Conservation (phyloP, 2,113 vertebrate genomes). For the Xiphophorus hellerii region DNA sequence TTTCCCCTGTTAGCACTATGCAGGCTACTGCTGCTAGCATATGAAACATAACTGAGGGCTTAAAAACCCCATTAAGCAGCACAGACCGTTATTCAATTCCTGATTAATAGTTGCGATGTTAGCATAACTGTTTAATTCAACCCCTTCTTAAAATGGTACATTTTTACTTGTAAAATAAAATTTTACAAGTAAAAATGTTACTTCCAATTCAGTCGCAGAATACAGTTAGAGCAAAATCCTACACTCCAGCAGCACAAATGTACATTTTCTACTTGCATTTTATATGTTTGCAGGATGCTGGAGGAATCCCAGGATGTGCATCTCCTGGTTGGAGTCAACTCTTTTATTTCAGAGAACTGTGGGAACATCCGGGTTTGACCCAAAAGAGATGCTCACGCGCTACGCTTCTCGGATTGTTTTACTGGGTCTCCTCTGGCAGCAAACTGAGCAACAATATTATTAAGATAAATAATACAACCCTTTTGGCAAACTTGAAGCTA, state of each 20-base stretch:
- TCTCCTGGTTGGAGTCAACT: background rate
- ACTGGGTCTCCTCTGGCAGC: background rate
- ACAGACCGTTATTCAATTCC: too few relatives aligned
- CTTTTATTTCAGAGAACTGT: background rate
- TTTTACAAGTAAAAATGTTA: too few relatives aligned
- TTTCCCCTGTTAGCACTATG: background rate
- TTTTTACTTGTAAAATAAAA: background rate
- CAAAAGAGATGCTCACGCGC: background rate
- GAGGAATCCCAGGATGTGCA: background rate
- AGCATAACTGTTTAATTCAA: too few relatives aligned
- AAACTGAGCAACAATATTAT: conserved; percentile 24
- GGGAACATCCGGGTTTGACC: background rate
- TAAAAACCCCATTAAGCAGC: too few relatives aligned
- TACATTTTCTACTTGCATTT: background rate
- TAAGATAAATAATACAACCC: conserved; percentile 5
- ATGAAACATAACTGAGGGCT: too few relatives aligned
- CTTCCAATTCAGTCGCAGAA: too few relatives aligned
- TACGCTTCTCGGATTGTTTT: background rate
- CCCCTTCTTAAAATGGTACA: too few relatives aligned
- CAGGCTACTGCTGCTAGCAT: too few relatives aligned
- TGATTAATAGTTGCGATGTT: too few relatives aligned
- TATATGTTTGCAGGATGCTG: background rate
- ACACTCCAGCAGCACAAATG: too few relatives aligned
- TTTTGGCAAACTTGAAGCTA: background rate
- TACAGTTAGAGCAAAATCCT: background rate